These are phyloP conservation scores for Stenopsyche tienmushanensis DNA, from an alignment of 1,140 invertebrate genomes.

Conservation along the genomic window DNA sequence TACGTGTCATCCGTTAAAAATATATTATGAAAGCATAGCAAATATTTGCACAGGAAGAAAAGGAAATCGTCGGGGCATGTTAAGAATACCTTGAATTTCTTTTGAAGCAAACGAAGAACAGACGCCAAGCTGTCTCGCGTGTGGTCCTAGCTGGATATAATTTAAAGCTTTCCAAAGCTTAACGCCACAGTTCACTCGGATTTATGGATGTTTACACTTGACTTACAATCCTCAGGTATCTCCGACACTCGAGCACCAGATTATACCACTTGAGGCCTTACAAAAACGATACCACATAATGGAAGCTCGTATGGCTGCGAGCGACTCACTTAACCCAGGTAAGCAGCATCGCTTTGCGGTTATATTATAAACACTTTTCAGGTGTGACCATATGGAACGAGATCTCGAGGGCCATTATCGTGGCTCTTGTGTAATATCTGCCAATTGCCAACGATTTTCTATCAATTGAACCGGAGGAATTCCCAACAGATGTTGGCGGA, in stretches of 20 bases:
- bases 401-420: no score
- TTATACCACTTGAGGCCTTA: slow-evolving; percentile 11
- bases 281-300: slow-evolving; percentile 9
- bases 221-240: slow-evolving; percentile 20
- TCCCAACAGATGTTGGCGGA: no score
- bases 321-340: background rate
- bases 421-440: no score
- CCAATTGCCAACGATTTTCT: no score
- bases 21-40: no score
- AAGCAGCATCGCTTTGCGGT: slow-evolving; percentile 1
- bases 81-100: no score
- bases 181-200: slow-evolving; percentile 1
- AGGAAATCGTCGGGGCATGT: no score
- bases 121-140: slow-evolving; percentile 38
- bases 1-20: no score
- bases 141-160: slow-evolving; percentile 22
- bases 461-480: no score
- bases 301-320: slow-evolving; percentile 3
- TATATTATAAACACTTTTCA: no score
- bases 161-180: slow-evolving; percentile 19
- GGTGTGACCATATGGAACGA: no score
- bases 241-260: slow-evolving; percentile 1
- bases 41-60: no score
- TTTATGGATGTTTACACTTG: slow-evolving; percentile 30
- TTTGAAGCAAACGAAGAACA: background rate